Percentiles rank a stretch among this genome's conserved stretches.
Conservation (phyloP, 2,888 invertebrate species). For the Diaphora mendica region DNA sequence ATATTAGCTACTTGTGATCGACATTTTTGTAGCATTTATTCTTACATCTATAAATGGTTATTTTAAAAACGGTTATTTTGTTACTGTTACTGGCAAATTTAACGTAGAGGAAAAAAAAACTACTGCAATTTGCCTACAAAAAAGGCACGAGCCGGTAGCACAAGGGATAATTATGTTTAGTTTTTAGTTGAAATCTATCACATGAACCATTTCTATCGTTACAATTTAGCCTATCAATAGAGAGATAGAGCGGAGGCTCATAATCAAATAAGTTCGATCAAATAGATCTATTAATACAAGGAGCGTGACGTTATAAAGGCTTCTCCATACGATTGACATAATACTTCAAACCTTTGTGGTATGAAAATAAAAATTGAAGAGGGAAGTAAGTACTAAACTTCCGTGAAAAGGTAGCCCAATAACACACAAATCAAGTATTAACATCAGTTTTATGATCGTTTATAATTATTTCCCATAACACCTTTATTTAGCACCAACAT, state of each 20-base stretch:
- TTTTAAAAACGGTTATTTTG: too few species aligned
- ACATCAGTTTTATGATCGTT: not conserved
- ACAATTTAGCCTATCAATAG: too few species aligned
- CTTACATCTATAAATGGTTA: not conserved
- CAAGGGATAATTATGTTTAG: too few species aligned
- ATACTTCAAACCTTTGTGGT: not conserved
- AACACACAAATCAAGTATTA: not conserved
- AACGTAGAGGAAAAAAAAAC: not conserved
- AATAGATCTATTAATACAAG: not conserved
- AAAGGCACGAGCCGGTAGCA: too few species aligned
- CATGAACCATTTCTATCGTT: too few species aligned
- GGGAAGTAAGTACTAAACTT: not conserved
- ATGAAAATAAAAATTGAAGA: not conserved
- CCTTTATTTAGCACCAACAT: constrained; percentile 22
- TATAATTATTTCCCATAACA: constrained; percentile 34
- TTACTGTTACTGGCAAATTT: not conserved
- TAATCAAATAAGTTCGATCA: not conserved
- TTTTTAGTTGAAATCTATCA: too few species aligned
- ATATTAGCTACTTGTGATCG: not conserved
- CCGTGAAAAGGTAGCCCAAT: not conserved
- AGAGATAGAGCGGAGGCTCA: too few species aligned
- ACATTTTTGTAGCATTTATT: not conserved
- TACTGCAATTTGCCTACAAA: not conserved
- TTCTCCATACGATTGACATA: fast-evolving
- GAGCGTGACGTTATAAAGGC: not conserved